These are phyloP conservation scores for Julus scandinavius DNA, from an alignment of 2,888 invertebrate genomes.

Conservation along the genomic window DNA sequence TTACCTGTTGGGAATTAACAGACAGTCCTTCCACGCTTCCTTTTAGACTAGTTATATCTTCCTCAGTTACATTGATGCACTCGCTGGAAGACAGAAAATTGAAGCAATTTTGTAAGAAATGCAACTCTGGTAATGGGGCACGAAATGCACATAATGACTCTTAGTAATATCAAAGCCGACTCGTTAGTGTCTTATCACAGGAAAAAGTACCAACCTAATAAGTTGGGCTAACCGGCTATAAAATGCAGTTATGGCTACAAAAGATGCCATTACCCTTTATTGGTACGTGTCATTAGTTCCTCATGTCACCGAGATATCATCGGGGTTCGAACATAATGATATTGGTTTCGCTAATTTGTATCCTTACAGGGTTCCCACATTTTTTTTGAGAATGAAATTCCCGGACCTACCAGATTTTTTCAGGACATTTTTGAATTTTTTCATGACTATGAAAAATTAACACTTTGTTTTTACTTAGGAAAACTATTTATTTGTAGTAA, in stretches of 20 bases:
- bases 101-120: constrained; percentile 34
- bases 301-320: not conserved
- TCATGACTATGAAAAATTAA: too few relatives aligned
- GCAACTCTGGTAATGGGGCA: not conserved
- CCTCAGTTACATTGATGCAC: constrained; percentile 60
- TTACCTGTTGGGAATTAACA: constrained; percentile 58
- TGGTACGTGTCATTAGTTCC: not conserved
- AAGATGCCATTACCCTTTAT: not conserved
- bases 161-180: not conserved
- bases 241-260: not conserved
- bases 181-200: not conserved
- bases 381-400: too few relatives aligned
- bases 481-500: too few relatives aligned
- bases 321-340: not conserved
- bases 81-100: constrained; percentile 58
- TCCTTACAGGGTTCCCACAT: too few relatives aligned
- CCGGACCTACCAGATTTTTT: too few relatives aligned
- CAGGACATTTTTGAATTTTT: too few relatives aligned
- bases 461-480: too few relatives aligned
- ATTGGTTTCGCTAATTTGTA: not conserved
- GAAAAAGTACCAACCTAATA: not conserved
- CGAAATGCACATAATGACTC: not conserved
- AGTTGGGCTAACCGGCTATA: not conserved
- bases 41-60: constrained; percentile 61
- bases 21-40: constrained; percentile 57